Evolutionary conservation across 2,113 vertebrate species (phyloP), one percentile per base, ranked within the genome.

Genomic region (Bubo blakistoni): DNA sequence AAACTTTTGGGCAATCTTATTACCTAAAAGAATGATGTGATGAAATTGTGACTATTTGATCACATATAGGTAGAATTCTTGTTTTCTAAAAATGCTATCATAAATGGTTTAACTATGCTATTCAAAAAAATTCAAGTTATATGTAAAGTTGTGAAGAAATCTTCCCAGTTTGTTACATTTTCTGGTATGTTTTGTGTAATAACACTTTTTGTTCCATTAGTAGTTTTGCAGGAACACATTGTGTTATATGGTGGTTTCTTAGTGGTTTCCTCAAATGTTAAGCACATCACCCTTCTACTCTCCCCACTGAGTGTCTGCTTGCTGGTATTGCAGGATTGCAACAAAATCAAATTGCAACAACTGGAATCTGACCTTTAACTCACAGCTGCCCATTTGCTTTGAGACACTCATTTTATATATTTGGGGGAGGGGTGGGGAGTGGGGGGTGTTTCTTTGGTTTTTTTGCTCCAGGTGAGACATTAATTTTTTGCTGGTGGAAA

Each of bases 351-450:
- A 73, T 94, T 95, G 79, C 90, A 92, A 67, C 83, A 95, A 89
- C 65, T 94, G 81, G 85, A 96, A 86, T 94, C 90, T 95, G 89
- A 94, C 92, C 89, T 95, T 96, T 94, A 84, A 52, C 89, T 87
- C 70, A 80, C 14, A 79, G 38, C 22, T 88, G 18, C 38, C 29
- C 38, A 13, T 80, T 94, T 81, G 27, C 69, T 89, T 86, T 61
- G 76, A 93, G 22, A 46, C 12, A 40, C 7, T 7, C 6, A 40
- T 21, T 51, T 42, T 13, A 42, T 42, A 42, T 42, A 42, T 42
- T 42, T 42, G 40, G 40, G 40, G 40, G 40, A 42, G 13, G 40
- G 40, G 40, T 42, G 40, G 40, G 40, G 40, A 12, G 40, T 42
- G 40, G 40, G 40, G 13, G 40, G 13, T 42, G 40, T 42, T 42